Conservation (phyloP, 2,797 vertebrate genomes). For the Alca torda region DNA sequence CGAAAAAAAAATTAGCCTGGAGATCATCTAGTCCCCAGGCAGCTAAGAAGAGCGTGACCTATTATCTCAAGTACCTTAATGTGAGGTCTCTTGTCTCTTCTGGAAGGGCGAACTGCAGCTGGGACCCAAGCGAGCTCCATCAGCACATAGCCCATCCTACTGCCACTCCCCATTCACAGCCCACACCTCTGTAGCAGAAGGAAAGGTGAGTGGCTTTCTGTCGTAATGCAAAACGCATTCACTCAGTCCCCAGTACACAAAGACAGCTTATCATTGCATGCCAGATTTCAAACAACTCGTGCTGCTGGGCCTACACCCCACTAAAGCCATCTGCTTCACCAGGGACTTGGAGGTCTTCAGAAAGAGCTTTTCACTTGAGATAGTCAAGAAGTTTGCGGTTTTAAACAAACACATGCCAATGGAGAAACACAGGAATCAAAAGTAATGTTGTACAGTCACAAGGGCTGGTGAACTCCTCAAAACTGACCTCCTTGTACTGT, state of each 20-base stretch:
- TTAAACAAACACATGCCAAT: not conserved
- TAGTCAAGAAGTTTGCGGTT: not conserved
- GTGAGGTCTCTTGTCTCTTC: not conserved
- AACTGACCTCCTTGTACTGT: not conserved
- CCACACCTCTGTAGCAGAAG: not conserved
- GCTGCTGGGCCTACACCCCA: not conserved
- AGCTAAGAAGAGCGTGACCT: not conserved
- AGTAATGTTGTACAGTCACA: not conserved
- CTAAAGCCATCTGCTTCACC: not conserved
- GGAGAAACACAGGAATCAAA: not conserved
- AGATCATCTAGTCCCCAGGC: not conserved
- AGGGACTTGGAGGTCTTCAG: not conserved
- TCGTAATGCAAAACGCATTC: fast-evolving
- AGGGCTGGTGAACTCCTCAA: not conserved
- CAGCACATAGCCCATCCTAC: not conserved
- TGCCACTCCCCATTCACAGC: not conserved
- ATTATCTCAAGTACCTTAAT: not conserved
- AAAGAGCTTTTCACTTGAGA: not conserved
- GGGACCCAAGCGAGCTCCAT: not conserved
- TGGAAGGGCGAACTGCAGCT: not conserved
- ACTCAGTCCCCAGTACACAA: not conserved
- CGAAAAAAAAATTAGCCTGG: not conserved
- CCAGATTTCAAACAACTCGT: not conserved
- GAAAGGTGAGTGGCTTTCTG: not conserved
- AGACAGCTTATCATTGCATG: not conserved